phyloP scores from a whole-genome alignment of 2,113 vertebrate species.

The Lanius collurio region DNA sequence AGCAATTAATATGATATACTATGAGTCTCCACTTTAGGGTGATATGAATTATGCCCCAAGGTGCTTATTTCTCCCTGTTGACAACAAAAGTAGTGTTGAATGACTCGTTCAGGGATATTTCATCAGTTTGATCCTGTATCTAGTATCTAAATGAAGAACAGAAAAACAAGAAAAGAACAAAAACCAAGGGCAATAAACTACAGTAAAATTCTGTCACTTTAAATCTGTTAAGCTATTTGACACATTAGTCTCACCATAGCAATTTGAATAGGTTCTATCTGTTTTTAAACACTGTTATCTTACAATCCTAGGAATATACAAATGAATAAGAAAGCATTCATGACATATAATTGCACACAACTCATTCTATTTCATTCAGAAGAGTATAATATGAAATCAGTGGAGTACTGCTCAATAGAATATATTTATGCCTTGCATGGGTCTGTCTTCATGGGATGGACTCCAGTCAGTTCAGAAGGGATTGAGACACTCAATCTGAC shows the following conservation, averaged over 20 bases:
- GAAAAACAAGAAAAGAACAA: neutral
- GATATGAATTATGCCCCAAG: neutral
- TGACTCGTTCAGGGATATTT: neutral
- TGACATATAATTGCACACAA: neutral
- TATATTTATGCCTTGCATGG: neutral
- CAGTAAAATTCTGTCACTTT: neutral
- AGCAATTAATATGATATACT: neutral
- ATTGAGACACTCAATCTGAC: neutral
- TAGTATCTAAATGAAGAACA: neutral
- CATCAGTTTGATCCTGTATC: neutral
- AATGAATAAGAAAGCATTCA: neutral
- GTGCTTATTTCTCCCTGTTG: neutral
- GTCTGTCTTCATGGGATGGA: neutral
- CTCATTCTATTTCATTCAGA: neutral
- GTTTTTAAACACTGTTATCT: rapidly evolving
- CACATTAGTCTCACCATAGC: neutral
- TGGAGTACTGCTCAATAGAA: neutral
- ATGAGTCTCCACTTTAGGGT: neutral
- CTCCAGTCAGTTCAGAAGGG: neutral
- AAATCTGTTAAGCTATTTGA: neutral
- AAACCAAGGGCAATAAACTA: neutral
- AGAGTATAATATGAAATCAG: neutral
- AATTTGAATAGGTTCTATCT: neutral
- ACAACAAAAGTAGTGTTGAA: neutral
- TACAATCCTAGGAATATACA: neutral